Conservation (phyloP, 2,888 invertebrate species). For the Anaspis maculata region DNA sequence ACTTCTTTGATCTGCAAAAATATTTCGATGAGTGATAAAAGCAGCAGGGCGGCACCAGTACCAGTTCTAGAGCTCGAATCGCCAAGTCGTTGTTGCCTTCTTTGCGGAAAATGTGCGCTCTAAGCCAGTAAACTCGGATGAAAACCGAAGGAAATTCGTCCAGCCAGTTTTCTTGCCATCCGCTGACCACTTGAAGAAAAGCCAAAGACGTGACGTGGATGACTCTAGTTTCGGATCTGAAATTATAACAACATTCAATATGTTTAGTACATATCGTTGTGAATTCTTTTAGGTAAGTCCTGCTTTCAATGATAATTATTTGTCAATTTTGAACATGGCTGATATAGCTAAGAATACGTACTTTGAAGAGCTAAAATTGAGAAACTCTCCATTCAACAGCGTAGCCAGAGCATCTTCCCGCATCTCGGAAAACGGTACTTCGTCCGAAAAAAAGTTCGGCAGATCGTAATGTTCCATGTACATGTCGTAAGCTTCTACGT, state of each 20-base stretch:
- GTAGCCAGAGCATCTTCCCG: slow-evolving; percentile 45
- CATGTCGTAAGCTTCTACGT: slow-evolving; percentile 52
- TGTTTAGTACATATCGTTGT: neutral
- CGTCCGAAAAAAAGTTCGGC: slow-evolving; percentile 40
- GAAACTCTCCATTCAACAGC: slow-evolving; percentile 48
- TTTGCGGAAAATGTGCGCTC: slow-evolving; percentile 47
- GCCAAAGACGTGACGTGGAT: slow-evolving; percentile 43
- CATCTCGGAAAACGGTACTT: slow-evolving; percentile 38
- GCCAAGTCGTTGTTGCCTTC: slow-evolving; percentile 46
- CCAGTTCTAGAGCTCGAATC: slow-evolving; percentile 44
- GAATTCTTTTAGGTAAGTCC: slow-evolving; percentile 3
- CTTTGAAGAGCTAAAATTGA: slow-evolving; percentile 28
- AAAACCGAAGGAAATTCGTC: slow-evolving; percentile 43
- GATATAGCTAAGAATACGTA: slow-evolving; percentile 9
- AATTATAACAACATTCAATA: neutral
- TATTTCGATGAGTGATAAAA: slow-evolving; percentile 3
- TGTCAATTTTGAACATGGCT: neutral
- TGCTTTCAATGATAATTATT: too few relatives aligned
- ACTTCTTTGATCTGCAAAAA: slow-evolving; percentile 27
- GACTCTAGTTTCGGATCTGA: slow-evolving; percentile 12
- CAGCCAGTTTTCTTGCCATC: slow-evolving; percentile 40
- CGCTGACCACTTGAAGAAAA: slow-evolving; percentile 43
- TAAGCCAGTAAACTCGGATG: slow-evolving; percentile 48
- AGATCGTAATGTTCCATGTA: slow-evolving; percentile 47
- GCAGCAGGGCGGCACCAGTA: slow-evolving; percentile 21